phyloP scores from a whole-genome alignment of 2,797 vertebrate genomes.

The Botia kubotai region DNA sequence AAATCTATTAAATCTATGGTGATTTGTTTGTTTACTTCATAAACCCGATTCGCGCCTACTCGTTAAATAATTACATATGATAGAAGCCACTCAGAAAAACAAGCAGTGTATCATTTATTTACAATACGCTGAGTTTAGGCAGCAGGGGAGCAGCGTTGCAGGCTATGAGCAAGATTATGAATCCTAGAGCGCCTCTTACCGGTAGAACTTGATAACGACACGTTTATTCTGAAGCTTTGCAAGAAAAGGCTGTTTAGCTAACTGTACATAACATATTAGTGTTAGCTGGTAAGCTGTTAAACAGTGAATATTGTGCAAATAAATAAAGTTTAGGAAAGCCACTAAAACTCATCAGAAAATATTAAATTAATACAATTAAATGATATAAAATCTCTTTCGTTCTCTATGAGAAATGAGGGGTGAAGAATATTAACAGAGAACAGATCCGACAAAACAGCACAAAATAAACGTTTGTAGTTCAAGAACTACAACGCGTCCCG shows the following conservation, averaged over 20 bases:
- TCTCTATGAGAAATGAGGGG: background rate
- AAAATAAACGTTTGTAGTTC: constrained; percentile 20
- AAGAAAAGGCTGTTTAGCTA: background rate
- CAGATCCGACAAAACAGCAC: background rate
- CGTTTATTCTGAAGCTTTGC: background rate
- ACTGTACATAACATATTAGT: background rate
- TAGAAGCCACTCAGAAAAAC: background rate
- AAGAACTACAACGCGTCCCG: constrained; percentile 51
- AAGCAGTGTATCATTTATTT: background rate
- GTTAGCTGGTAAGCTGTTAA: no score
- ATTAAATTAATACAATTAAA: no score
- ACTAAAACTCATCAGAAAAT: no score
- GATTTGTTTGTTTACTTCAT: constrained; percentile 1
- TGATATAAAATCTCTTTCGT: no score
- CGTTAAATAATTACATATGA: constrained; percentile 10
- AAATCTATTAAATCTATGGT: background rate
- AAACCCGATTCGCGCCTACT: background rate
- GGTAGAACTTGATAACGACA: constrained; percentile 45
- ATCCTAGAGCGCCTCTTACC: constrained; percentile 67
- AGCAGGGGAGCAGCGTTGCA: background rate
- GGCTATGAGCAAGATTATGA: background rate
- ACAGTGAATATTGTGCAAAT: no score
- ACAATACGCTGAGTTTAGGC: background rate
- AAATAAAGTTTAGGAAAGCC: no score
- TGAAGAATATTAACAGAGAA: background rate